Evolutionary conservation across 2,113 vertebrate genomes (phyloP).

Genomic region (Sorex fumeus): DNA sequence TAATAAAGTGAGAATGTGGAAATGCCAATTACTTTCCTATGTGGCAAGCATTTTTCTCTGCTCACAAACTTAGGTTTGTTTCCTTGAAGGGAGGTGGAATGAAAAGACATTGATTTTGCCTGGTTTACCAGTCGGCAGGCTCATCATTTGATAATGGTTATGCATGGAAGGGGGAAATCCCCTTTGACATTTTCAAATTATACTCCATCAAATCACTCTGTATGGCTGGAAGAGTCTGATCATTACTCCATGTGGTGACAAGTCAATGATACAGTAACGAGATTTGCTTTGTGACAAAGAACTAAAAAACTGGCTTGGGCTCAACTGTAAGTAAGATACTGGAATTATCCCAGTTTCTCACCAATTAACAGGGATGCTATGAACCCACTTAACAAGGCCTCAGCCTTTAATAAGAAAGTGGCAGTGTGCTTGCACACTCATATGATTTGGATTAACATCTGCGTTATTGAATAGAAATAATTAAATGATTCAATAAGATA

Average conservation of each 20-base stretch:
- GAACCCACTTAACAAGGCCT: neutral
- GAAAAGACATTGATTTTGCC: neutral
- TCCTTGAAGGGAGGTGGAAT: neutral
- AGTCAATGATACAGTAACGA: neutral
- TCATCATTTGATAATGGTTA: neutral
- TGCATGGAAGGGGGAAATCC: neutral
- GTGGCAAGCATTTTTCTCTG: neutral
- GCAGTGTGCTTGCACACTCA: neutral
- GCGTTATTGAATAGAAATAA: neutral
- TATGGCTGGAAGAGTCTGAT: neutral
- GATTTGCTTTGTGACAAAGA: slow-evolving; percentile 26
- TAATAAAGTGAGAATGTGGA: neutral
- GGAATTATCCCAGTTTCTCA: neutral
- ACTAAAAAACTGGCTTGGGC: neutral
- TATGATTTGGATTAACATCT: neutral
- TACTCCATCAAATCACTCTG: neutral
- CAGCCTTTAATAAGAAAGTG: neutral
- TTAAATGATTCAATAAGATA: neutral
- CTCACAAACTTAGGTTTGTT: neutral
- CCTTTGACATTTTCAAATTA: neutral
- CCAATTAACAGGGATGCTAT: neutral
- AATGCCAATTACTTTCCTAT: neutral
- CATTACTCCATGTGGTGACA: neutral
- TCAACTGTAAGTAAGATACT: slow-evolving; percentile 3
- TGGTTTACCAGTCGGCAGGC: neutral